These are phyloP conservation scores for Diploscapter pachys DNA, from an alignment of 1,140 invertebrate genomes.

Conservation along the genomic window DNA sequence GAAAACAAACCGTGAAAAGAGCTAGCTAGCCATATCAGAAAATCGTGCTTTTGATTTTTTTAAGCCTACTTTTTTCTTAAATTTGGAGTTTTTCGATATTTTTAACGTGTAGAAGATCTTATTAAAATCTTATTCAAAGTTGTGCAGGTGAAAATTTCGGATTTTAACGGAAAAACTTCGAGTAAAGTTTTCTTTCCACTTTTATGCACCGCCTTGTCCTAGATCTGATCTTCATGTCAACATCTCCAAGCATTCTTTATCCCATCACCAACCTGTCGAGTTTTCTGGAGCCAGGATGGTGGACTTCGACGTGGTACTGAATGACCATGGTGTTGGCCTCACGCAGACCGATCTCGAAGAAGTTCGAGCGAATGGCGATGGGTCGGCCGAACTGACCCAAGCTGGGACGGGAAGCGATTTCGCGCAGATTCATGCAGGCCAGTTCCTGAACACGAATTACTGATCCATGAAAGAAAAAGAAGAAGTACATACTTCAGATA, in stretches of 20 bases:
- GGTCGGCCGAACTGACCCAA: conserved; percentile 32
- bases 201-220: too few relatives aligned
- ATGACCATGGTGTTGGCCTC: conserved; percentile 37
- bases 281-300: conserved; percentile 38
- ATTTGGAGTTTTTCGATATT: too few relatives aligned
- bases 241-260: background rate
- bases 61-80: too few relatives aligned
- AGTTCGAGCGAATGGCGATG: conserved; percentile 35
- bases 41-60: too few relatives aligned
- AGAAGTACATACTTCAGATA: background rate
- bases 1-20: too few relatives aligned
- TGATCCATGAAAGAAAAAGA: background rate
- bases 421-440: conserved; percentile 34
- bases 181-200: too few relatives aligned
- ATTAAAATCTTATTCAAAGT: too few relatives aligned
- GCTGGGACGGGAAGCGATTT: conserved; percentile 35
- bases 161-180: too few relatives aligned
- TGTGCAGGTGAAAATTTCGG: too few relatives aligned
- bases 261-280: conserved; percentile 21
- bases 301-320: conserved; percentile 40
- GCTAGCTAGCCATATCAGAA: too few relatives aligned
- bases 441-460: conserved; percentile 20
- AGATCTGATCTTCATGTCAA: too few relatives aligned
- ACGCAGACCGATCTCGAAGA: conserved; percentile 34
- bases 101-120: too few relatives aligned